phyloP scores from a whole-genome alignment of 35 echinoderm and acorn worm species.

The Ptychodera flava region DNA sequence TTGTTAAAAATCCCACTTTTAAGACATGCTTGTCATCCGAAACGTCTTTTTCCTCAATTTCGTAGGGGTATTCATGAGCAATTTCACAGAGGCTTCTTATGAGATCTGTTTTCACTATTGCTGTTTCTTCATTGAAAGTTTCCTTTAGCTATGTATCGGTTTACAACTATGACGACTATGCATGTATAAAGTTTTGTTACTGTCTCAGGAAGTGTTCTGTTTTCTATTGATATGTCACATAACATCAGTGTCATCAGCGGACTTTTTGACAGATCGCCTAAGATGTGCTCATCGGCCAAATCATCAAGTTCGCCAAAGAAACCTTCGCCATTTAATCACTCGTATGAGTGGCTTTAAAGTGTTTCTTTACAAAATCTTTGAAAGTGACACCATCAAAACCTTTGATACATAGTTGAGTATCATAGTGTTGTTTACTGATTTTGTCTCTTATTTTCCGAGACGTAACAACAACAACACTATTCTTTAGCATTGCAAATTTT shows the following conservation, averaged over 20 bases:
- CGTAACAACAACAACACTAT: not conserved
- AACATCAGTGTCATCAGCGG: not conserved
- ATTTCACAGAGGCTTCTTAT: not conserved
- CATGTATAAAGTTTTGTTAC: not conserved
- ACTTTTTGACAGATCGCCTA: not conserved
- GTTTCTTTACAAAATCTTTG: not conserved
- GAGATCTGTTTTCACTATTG: not conserved
- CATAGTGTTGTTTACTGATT: not conserved
- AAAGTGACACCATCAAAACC: not conserved
- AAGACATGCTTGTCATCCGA: not conserved
- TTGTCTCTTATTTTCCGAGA: not conserved
- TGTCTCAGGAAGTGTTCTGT: not conserved
- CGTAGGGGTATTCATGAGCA: not conserved
- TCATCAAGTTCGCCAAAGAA: not conserved
- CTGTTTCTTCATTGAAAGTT: not conserved
- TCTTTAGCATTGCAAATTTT: not conserved
- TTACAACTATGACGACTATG: not conserved
- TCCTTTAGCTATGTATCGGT: not conserved
- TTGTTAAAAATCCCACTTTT: not conserved
- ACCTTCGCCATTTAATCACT: not conserved
- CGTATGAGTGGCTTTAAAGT: not conserved
- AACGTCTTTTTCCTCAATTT: not conserved
- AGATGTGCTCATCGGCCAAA: not conserved
- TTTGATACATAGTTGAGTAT: not conserved
- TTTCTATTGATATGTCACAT: not conserved